A percentile compares a stretch with the other conserved stretches of the same genome.
Conservation (phyloP, 2,113 vertebrate genomes). For the Rhagologus leucostigma region DNA sequence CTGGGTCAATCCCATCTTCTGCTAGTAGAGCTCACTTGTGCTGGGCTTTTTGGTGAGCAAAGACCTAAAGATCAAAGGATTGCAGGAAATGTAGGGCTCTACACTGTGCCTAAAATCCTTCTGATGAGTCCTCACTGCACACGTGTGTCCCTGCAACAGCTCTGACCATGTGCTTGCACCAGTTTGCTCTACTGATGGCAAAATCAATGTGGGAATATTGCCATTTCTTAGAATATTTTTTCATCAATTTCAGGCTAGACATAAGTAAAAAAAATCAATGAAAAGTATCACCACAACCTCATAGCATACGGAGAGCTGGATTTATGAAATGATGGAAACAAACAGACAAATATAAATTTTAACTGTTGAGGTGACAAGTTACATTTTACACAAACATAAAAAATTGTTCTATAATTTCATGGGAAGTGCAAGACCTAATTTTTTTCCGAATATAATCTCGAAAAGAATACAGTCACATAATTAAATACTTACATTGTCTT, state of each 20-base stretch:
- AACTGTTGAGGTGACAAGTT: background rate
- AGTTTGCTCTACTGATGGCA: background rate
- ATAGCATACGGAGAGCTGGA: background rate
- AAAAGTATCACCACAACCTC: background rate
- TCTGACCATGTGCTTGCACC: background rate
- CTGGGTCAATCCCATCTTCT: background rate
- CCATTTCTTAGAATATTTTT: background rate
- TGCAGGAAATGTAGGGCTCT: background rate
- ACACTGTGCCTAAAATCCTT: background rate
- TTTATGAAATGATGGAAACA: background rate
- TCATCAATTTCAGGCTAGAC: background rate
- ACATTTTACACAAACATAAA: background rate
- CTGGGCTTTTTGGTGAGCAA: background rate
- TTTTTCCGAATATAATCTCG: background rate
- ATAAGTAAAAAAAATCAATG: background rate
- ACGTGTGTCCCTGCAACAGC: background rate
- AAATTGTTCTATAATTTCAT: background rate
- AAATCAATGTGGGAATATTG: background rate
- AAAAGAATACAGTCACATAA: background rate
- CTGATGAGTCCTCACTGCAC: background rate
- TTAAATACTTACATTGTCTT: conserved; percentile 90
- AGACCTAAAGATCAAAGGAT: background rate
- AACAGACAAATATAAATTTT: background rate
- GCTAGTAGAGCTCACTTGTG: background rate
- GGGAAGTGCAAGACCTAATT: background rate